Conservation (phyloP, 2,888 invertebrate species). For the Syrphus vitripennis region DNA sequence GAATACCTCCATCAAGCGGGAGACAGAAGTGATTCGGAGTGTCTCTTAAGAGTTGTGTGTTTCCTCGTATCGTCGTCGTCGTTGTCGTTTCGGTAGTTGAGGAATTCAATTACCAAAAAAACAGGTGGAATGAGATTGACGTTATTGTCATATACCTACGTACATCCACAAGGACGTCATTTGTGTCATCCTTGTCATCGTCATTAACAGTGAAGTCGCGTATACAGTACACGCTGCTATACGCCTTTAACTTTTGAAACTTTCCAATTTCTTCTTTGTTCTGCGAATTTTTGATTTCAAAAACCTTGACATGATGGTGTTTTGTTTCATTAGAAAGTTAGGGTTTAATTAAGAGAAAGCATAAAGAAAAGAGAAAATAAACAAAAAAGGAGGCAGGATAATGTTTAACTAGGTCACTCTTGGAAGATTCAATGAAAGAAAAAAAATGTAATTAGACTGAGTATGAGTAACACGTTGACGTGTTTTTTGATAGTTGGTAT, state of each 20-base stretch:
- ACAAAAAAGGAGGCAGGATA: background rate
- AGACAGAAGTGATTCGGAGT: background rate
- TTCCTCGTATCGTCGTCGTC: background rate
- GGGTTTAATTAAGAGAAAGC: constrained; percentile 12
- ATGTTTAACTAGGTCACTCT: background rate
- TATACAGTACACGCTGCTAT: no score
- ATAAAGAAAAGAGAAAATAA: background rate
- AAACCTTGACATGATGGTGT: constrained; percentile 5
- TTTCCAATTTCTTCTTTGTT: background rate
- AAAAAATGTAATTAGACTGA: background rate
- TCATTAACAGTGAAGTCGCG: background rate
- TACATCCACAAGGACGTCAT: constrained; percentile 34
- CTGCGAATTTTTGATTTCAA: background rate
- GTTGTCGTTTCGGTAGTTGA: background rate
- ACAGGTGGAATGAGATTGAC: constrained; percentile 25
- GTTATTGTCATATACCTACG: constrained; percentile 37
- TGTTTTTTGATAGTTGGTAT: background rate
- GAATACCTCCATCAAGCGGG: background rate
- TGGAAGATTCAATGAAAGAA: background rate
- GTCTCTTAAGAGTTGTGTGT: background rate
- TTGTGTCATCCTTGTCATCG: constrained; percentile 3
- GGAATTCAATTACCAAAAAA: constrained; percentile 58
- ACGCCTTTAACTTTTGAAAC: background rate
- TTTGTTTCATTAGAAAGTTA: background rate
- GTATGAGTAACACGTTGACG: background rate